Conservation (phyloP, 2,113 vertebrate genomes). For the Clinocottus analis region DNA sequence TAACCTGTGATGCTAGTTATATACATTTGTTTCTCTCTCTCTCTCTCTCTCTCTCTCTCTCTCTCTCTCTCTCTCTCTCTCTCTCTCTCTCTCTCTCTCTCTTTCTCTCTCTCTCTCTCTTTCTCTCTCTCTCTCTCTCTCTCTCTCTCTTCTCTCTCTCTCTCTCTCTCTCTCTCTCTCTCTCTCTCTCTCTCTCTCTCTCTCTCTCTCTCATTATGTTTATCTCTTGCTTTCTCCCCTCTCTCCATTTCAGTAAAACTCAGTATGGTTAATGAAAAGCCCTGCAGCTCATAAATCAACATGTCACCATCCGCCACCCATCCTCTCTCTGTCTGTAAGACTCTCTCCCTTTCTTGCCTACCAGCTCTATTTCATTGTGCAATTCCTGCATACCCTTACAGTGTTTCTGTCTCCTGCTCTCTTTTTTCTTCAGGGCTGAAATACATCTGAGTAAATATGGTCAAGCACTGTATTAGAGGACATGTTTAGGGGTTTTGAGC, state of each 20-base stretch:
- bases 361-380: conserved; percentile 61
- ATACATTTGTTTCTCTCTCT: too few relatives aligned
- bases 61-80: conserved; percentile 38
- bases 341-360: conserved; percentile 47
- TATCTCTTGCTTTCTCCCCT: conserved; percentile 37
- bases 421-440: conserved; percentile 29
- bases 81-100: conserved; percentile 23
- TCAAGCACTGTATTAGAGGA: conserved; percentile 49
- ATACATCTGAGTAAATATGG: conserved; percentile 44
- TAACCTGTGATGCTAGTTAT: too few relatives aligned
- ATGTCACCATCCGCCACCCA: conserved; percentile 79
- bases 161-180: too few relatives aligned
- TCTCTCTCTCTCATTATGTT: conserved; percentile 20
- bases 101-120: conserved; percentile 43
- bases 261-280: conserved; percentile 79
- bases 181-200: conserved; percentile 6
- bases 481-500: conserved; percentile 42
- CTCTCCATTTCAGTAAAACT: conserved; percentile 72
- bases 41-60: conserved; percentile 28
- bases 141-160: conserved; percentile 39
- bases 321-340: conserved; percentile 53
- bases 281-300: conserved; percentile 81
- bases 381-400: conserved; percentile 50
- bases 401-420: conserved; percentile 38
- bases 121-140: conserved; percentile 43